Conservation (phyloP, 2,797 vertebrate genomes). For the Semaprochilodus insignis region DNA sequence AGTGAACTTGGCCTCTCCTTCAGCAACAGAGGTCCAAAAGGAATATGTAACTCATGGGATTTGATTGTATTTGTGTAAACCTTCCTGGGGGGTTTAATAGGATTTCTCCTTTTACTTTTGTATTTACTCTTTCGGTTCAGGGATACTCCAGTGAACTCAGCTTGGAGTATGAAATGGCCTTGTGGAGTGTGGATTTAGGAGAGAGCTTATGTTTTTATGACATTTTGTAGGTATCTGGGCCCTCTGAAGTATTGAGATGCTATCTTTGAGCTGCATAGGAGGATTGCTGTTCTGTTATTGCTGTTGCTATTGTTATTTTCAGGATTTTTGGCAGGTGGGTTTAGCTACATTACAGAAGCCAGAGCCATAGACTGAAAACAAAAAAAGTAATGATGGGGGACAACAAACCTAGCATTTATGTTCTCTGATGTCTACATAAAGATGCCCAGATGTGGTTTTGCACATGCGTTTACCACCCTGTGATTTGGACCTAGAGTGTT, state of each 20-base stretch:
- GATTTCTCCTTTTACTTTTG: conserved; percentile 61
- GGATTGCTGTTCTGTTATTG: conserved; percentile 66
- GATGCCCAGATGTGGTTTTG: too few relatives aligned
- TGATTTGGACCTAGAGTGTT: too few relatives aligned
- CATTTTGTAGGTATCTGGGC: too few relatives aligned
- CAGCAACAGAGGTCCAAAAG: conserved; percentile 36
- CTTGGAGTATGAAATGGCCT: conserved; percentile 62
- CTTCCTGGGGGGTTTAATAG: conserved; percentile 70
- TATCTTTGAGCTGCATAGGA: conserved; percentile 22
- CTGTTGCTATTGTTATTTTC: conserved; percentile 41
- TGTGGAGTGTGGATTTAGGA: conserved; percentile 68
- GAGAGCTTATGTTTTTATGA: conserved; percentile 32
- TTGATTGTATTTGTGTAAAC: conserved; percentile 65
- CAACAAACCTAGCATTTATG: too few relatives aligned
- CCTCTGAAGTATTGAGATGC: too few relatives aligned
- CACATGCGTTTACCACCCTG: too few relatives aligned
- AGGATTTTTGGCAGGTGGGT: conserved; percentile 52
- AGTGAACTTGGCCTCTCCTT: conserved; percentile 42
- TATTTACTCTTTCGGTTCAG: conserved; percentile 30
- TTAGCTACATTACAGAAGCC: conserved; percentile 40
- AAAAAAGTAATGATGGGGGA: too few relatives aligned
- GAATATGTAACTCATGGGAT: conserved; percentile 57
- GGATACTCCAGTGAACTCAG: conserved; percentile 62
- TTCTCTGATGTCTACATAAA: too few relatives aligned
- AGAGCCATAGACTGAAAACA: too few relatives aligned